Base-by-base conservation (phyloP, 2,113 vertebrate species). In the Pagrus major region DNA sequence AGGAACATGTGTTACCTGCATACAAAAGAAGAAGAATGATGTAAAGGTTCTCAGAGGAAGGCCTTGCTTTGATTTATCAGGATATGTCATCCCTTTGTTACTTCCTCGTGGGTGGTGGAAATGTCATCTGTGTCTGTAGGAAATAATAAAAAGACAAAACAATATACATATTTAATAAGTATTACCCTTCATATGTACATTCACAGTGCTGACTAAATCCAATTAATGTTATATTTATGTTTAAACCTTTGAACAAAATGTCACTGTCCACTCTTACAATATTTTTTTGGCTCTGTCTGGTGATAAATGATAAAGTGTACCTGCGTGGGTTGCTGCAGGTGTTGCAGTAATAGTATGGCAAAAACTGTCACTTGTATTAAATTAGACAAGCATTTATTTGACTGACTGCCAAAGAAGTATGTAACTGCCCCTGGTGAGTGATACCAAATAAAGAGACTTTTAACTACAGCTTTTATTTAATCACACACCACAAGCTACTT, bases 1-100 rank as follows among this genome's bases (percentile, higher is more conserved):
- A 81, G 55, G n/a, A 60, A 31, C 16, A 31, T 6, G 58, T 81
- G 47, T 49, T 78, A 60, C 39, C 60, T 75, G 81, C 81, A 78
- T 85, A 80, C 79, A 75, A 71, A 88, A 55, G 11, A 64, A 59
- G 49, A 23, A 41, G 9, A 73, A 54, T 49, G 54, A 31, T 78
- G 29, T 29, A 29, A 73, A 54, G 3, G 58, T 42, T 6, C 55
- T 60, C 8, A 9, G 47, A 21, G 69, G 18, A 33, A 55, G 59
- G 16, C 3, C 47, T 16, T 71, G 12, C 54, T 55, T 63, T 74
- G 58, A 73, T 81, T 59, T 33, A 23, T 29, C 7, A 64, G 23
- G 41, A 59, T 49, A 4, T 70, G 18, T 74, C 41, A 23, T 39
- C 23, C 44, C 7, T 9, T 9, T 76, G n/a, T n/a, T n/a, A n/a